These are phyloP conservation scores for Puffinus mauretanicus DNA, from an alignment of 2,113 vertebrate species.

Conservation along the genomic window DNA sequence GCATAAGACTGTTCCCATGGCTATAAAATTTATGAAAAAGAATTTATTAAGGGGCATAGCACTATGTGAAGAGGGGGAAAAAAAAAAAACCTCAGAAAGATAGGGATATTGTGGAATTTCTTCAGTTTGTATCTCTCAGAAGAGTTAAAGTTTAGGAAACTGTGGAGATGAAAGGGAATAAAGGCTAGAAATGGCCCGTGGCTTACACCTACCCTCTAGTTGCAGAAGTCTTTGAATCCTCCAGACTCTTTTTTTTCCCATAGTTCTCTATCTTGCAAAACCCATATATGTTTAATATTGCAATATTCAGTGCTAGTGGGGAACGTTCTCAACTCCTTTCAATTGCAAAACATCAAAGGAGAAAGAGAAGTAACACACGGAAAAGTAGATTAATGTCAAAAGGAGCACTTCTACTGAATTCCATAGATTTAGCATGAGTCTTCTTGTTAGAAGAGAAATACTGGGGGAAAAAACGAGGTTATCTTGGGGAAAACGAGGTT, in stretches of 20 bases:
- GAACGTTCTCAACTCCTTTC: conserved; percentile 1
- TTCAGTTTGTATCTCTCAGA: neutral
- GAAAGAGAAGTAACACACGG: neutral
- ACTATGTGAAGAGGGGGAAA: neutral
- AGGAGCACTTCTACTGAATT: neutral
- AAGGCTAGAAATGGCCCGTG: conserved; percentile 17
- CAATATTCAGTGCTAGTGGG: conserved; percentile 25
- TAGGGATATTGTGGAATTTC: neutral
- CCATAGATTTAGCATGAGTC: neutral
- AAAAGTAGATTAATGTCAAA: conserved; percentile 15
- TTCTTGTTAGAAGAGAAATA: neutral
- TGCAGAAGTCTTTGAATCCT: conserved; percentile 44
- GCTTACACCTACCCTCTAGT: conserved; percentile 25
- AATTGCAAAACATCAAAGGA: conserved; percentile 36
- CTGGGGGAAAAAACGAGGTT: rapidly evolving
- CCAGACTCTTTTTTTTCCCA: neutral
- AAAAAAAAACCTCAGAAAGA: neutral
- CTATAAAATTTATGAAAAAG: neutral
- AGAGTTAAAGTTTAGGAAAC: conserved; percentile 17
- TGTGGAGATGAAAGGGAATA: conserved; percentile 43
- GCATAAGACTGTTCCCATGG: neutral
- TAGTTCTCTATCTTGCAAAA: neutral
- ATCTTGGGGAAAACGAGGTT: neutral
- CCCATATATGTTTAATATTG: conserved; percentile 12
- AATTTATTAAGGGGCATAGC: neutral